Evolutionary conservation across 2,888 invertebrate species (phyloP).

Genomic region (Melanophora roralis): DNA sequence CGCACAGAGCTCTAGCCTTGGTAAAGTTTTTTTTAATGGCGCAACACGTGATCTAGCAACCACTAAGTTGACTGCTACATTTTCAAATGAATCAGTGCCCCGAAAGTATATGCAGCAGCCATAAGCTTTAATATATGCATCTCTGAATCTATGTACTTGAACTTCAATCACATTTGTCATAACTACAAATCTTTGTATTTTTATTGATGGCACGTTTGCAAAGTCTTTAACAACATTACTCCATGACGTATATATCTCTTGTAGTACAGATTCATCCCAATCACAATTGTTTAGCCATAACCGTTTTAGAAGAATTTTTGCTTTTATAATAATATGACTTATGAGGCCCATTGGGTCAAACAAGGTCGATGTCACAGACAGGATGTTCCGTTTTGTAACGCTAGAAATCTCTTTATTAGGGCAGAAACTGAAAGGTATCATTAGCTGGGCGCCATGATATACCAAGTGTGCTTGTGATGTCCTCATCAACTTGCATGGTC

Average conservation of each 20-base stretch:
- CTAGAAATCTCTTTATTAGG: not conserved
- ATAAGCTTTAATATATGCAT: slow-evolving; percentile 54
- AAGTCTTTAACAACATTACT: slow-evolving; percentile 11
- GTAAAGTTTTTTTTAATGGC: slow-evolving; percentile 54
- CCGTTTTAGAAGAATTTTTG: slow-evolving; percentile 25
- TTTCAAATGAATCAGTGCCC: slow-evolving; percentile 10
- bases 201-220: not conserved
- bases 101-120: slow-evolving; percentile 49
- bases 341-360: slow-evolving; percentile 20
- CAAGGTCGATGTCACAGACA: slow-evolving; percentile 10
- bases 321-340: not conserved
- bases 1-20: slow-evolving; percentile 52
- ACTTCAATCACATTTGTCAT: slow-evolving; percentile 12
- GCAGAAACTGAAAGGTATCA: slow-evolving; percentile 11
- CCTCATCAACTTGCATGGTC: slow-evolving; percentile 12
- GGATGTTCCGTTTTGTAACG: slow-evolving; percentile 2
- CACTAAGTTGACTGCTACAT: slow-evolving; percentile 21
- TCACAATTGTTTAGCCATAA: slow-evolving; percentile 24
- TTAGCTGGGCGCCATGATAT: slow-evolving; percentile 31
- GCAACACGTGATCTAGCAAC: slow-evolving; percentile 56
- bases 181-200: slow-evolving; percentile 6
- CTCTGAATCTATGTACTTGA: slow-evolving; percentile 47
- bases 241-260: slow-evolving; percentile 17
- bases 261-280: slow-evolving; percentile 33
- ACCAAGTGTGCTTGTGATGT: slow-evolving; percentile 20